phyloP scores from a whole-genome alignment of 2,113 vertebrate genomes.

The Neotoma lepida region DNA sequence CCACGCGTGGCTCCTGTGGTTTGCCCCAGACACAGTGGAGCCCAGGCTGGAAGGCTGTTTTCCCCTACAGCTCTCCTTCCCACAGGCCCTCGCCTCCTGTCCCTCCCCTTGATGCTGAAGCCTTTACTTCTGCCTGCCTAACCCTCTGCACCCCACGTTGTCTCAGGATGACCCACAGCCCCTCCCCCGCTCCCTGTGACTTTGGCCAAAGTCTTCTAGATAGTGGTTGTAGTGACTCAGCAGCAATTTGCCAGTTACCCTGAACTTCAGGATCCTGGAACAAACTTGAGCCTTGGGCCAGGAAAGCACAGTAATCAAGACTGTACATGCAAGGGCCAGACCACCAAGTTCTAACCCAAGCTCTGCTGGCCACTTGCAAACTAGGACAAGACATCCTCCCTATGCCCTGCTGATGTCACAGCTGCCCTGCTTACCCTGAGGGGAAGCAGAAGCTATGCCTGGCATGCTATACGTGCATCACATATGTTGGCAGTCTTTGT shows the following conservation, averaged over 20 bases:
- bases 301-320: not conserved
- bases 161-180: not conserved
- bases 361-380: not conserved
- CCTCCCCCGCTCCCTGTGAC: not conserved
- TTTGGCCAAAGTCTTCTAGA: not conserved
- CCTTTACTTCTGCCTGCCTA: not conserved
- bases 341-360: not conserved
- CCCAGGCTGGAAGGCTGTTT: conserved; percentile 62
- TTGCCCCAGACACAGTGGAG: conserved; percentile 70
- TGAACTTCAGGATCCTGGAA: not conserved
- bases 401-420: not conserved
- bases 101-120: not conserved
- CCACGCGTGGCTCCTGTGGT: conserved; percentile 75
- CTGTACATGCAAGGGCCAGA: not conserved
- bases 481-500: fast-evolving
- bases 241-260: not conserved
- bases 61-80: conserved; percentile 43
- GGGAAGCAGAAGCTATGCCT: not conserved
- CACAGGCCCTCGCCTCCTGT: not conserved
- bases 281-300: not conserved
- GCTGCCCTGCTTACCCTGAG: not conserved
- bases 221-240: not conserved
- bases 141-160: not conserved
- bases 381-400: too few species aligned
- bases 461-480: fast-evolving